Conservation (phyloP, 2,113 vertebrate genomes). For the Nipponia nippon region DNA sequence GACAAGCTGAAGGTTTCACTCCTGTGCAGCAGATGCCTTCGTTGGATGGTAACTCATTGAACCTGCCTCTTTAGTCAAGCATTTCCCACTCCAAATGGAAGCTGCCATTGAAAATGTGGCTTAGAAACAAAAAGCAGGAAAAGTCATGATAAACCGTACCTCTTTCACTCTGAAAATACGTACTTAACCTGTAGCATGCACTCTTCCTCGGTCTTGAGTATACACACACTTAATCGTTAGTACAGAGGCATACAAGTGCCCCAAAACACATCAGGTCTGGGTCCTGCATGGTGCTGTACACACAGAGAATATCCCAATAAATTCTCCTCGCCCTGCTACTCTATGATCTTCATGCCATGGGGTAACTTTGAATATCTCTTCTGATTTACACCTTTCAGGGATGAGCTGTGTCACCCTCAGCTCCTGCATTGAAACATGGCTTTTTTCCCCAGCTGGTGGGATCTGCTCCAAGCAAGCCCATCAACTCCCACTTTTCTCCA, state of each 20-base stretch:
- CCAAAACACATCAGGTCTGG: not conserved
- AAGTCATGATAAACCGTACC: not conserved
- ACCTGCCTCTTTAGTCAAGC: not conserved
- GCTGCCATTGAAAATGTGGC: not conserved
- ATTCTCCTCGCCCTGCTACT: not conserved
- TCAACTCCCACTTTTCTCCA: fast-evolving
- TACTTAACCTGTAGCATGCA: not conserved
- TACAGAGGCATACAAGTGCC: fast-evolving
- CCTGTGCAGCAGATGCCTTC: not conserved
- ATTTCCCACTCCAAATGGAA: not conserved
- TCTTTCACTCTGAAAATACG: not conserved
- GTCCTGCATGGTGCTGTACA: fast-evolving
- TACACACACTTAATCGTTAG: not conserved
- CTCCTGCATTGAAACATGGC: not conserved
- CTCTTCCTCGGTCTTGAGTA: too few species aligned
- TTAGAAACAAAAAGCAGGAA: not conserved
- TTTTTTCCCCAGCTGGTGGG: not conserved
- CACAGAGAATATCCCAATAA: not conserved
- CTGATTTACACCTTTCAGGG: not conserved
- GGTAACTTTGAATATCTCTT: too few species aligned
- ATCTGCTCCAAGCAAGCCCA: not conserved
- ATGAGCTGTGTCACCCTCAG: fast-evolving
- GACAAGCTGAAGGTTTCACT: not conserved
- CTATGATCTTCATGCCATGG: not conserved
- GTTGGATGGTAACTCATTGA: not conserved